Evolutionary conservation across 2,797 vertebrate genomes (phyloP).

Genomic region (Melanotaenia maccullochi): DNA sequence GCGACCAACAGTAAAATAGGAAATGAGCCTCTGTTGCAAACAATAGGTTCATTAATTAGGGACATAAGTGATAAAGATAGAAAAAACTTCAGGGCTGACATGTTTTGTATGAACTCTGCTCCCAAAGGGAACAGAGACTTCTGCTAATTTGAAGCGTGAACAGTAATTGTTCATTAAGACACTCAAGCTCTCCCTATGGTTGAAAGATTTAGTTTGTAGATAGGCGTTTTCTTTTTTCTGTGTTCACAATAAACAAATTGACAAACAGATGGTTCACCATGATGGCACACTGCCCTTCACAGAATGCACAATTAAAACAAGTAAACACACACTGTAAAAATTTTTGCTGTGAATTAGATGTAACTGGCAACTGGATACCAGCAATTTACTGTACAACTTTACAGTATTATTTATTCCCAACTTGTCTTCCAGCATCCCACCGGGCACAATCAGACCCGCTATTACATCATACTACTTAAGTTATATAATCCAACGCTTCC

Average conservation of each 20-base stretch:
- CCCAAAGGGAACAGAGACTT: background rate
- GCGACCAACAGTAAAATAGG: background rate
- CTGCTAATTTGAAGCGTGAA: no score
- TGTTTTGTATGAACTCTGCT: slow-evolving; percentile 5
- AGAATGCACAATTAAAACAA: background rate
- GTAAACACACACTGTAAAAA: no score
- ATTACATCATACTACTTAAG: no score
- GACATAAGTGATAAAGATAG: slow-evolving; percentile 12
- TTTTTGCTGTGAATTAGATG: no score
- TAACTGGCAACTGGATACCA: no score
- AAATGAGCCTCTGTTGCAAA: slow-evolving; percentile 10
- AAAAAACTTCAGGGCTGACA: background rate
- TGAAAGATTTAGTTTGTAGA: background rate
- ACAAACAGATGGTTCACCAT: background rate
- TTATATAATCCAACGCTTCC: no score
- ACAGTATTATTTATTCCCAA: no score
- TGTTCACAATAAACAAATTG: slow-evolving; percentile 5
- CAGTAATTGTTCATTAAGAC: slow-evolving; percentile 18
- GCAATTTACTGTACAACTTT: no score
- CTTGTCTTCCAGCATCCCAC: no score
- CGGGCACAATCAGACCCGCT: no score
- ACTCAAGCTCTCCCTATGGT: background rate
- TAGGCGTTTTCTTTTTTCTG: background rate
- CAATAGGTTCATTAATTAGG: slow-evolving; percentile 12
- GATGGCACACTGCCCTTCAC: background rate